phyloP scores from a whole-genome alignment of 2,888 invertebrate genomes.

The Synanthedon andrenaeformis region DNA sequence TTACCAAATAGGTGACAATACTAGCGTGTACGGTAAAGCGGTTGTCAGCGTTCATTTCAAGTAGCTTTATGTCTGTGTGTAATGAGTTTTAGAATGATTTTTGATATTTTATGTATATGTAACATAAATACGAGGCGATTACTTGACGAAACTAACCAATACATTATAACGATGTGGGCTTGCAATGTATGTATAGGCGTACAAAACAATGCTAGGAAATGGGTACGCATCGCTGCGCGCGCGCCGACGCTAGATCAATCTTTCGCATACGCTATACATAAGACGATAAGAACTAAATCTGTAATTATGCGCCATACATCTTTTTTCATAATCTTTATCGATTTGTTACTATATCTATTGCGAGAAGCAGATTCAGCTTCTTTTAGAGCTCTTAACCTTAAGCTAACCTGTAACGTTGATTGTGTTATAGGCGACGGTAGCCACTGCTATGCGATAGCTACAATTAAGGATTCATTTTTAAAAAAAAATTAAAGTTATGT shows the following conservation, averaged over 20 bases:
- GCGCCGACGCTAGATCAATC: slow-evolving; percentile 3
- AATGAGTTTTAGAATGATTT: slow-evolving; percentile 54
- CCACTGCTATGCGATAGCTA: too few species aligned
- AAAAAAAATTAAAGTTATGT: too few species aligned
- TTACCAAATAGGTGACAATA: slow-evolving; percentile 63
- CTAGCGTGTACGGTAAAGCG: slow-evolving; percentile 35
- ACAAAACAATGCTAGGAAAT: slow-evolving; percentile 35
- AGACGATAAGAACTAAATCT: background rate
- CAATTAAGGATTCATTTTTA: too few species aligned
- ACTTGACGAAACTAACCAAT: too few species aligned
- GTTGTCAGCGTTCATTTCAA: slow-evolving; percentile 42
- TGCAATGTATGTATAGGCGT: slow-evolving; percentile 1
- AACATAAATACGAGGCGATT: background rate
- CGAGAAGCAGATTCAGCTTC: too few species aligned
- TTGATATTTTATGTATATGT: slow-evolving; percentile 24
- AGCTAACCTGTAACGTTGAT: too few species aligned
- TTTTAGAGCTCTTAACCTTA: too few species aligned
- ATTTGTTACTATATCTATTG: too few species aligned
- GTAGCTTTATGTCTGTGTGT: slow-evolving; percentile 52
- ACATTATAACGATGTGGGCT: too few species aligned
- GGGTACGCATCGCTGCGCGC: slow-evolving; percentile 22
- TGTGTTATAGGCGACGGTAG: too few species aligned
- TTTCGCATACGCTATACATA: slow-evolving; percentile 15
- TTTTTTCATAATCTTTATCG: background rate
- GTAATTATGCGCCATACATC: background rate